Percentiles rank a stretch among this genome's conserved stretches.
Conservation (phyloP, 1,140 invertebrate species). For the Leptinotarsa defecta region DNA sequence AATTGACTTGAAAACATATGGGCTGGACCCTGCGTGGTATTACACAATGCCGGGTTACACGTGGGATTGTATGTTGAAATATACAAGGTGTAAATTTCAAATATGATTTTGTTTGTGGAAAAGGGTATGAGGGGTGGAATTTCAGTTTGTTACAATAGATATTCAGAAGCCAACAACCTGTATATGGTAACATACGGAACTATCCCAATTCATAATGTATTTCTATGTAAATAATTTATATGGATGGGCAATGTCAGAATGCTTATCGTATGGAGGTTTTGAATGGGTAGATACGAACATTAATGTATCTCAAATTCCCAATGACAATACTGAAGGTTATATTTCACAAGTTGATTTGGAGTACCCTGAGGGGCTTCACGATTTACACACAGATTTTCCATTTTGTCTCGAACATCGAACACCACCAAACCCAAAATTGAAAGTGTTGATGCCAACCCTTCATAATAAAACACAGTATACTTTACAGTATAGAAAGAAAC, state of each 20-base stretch:
- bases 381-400: constrained; percentile 53
- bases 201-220: constrained; percentile 53
- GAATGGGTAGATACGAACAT: constrained; percentile 44
- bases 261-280: constrained; percentile 56
- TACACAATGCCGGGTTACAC: constrained; percentile 41
- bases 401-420: constrained; percentile 50
- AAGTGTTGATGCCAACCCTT: constrained; percentile 54
- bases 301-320: too few relatives aligned
- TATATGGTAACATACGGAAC: constrained; percentile 44
- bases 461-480: constrained; percentile 48
- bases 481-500: too few relatives aligned
- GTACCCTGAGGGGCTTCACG: constrained; percentile 31
- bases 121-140: constrained; percentile 53
- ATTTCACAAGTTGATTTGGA: constrained; percentile 27
- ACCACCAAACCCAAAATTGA: constrained; percentile 37
- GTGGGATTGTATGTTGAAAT: constrained; percentile 43
- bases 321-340: too few relatives aligned
- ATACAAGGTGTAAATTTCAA: constrained; percentile 43
- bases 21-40: too few relatives aligned
- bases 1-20: not conserved
- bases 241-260: constrained; percentile 58
- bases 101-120: constrained; percentile 48
- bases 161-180: constrained; percentile 54
- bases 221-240: constrained; percentile 63
- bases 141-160: constrained; percentile 47